Evolutionary conservation across 1,140 invertebrate species (phyloP), one percentile per base, ranked within the genome.

Genomic region (Teleopsis dalmanni): DNA sequence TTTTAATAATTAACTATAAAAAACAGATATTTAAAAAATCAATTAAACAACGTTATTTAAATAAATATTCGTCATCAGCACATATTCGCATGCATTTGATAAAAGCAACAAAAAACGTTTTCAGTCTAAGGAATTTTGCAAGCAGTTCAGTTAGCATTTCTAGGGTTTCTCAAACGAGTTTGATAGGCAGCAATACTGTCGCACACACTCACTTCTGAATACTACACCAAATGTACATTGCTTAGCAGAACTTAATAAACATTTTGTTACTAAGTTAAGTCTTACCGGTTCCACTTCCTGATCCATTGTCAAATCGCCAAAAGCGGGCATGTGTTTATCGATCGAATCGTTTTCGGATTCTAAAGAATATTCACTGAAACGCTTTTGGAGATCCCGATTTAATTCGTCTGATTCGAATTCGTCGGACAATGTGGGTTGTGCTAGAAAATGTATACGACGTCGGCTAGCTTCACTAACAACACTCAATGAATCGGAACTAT

Each of bases 261-360:
- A 18, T 9, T 25, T 21, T 13, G 9, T 46, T 8, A 46, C 14
- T 29, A 36, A 14, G 10, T 31, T 31, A 18, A 31, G 7, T 46
- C 64, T 68, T 65, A 70, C 63, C 60, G 63, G 61, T 57, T 61
- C 59, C 56, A 64, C 62, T 57, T 68, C 54, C 48, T 65, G 57
- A 52, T 74, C 73, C 56, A 75, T 60, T 43, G 74, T 74, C 50
- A 75, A 60, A 56, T 74, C 71, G 44, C 74, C 75, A 56, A 74
- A 76, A 49, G 73, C 73, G 36, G 74, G 73, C 73, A 75, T 76
- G 29, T 40, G 51, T 41, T 48, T 59, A 41, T 38, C 45, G 25
- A 25, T 37, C 11, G 57, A 56, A 47, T 60, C 55, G 48, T 57
- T 52, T 25, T 65, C 58, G 34, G 51, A 44, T 25, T 56, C 51